Evolutionary conservation across 2,888 invertebrate genomes (phyloP).

Genomic region (Pandemis corylana): DNA sequence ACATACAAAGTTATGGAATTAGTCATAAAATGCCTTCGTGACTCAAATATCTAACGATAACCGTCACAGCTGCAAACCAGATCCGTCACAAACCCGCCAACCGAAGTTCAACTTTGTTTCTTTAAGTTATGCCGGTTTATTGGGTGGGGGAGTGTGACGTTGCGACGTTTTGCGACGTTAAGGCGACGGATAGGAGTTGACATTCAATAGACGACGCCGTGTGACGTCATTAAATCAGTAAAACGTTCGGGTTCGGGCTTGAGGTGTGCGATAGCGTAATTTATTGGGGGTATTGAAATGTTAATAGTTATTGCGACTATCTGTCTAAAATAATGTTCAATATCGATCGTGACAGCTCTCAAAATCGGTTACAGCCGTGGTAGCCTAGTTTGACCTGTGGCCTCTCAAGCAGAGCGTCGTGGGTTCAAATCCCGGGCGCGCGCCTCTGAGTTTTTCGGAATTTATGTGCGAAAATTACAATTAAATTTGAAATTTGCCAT

Average conservation of each 20-base stretch:
- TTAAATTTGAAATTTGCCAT: no score
- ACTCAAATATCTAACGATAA: conserved; percentile 83
- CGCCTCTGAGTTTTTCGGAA: no score
- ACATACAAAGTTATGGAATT: conserved; percentile 85
- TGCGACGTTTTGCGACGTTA: not conserved
- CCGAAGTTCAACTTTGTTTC: conserved; percentile 25
- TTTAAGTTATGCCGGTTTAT: conserved; percentile 29
- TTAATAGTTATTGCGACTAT: conserved; percentile 9
- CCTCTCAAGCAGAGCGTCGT: no score
- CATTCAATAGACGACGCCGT: conserved; percentile 82
- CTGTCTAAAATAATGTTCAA: not conserved
- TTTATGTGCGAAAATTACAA: no score
- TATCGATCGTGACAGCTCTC: not conserved
- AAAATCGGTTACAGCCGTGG: no score
- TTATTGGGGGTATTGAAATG: conserved; percentile 34
- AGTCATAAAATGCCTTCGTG: conserved; percentile 85
- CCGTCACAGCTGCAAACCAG: conserved; percentile 44
- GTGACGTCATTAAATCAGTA: conserved; percentile 85
- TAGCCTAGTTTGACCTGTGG: no score
- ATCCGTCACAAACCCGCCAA: conserved; percentile 43
- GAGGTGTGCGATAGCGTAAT: conserved; percentile 63
- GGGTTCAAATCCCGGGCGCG: no score
- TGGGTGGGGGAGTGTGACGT: not conserved
- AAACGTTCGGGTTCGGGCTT: conserved; percentile 78
- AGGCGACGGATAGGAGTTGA: conserved; percentile 71